Percentiles rank a stretch among this genome's conserved stretches.
Conservation (phyloP, 2,113 vertebrate species). For the Hassar affinis region DNA sequence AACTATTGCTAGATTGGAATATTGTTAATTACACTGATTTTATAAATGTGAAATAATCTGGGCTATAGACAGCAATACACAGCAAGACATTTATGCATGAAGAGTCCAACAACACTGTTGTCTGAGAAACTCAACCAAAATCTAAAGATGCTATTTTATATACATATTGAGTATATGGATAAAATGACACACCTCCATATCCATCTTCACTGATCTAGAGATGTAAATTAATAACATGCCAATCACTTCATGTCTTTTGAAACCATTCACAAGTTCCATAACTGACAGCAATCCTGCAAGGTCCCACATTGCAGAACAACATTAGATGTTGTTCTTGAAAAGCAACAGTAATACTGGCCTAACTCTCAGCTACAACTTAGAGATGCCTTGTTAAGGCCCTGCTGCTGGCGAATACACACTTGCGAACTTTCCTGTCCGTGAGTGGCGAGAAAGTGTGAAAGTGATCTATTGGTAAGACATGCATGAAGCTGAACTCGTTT, state of each 20-base stretch:
- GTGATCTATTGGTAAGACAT: constrained; percentile 32
- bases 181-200: constrained; percentile 23
- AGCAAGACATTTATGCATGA: neutral
- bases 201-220: neutral
- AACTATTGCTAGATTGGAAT: neutral
- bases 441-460: constrained; percentile 34
- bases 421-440: neutral
- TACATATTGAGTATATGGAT: neutral
- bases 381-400: neutral
- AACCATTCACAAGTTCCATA: neutral
- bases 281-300: neutral
- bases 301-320: neutral
- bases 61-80: neutral
- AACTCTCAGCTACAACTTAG: neutral
- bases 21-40: neutral
- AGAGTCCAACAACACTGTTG: neutral
- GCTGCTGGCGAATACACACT: constrained; percentile 1
- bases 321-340: constrained; percentile 13
- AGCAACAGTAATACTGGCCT: neutral
- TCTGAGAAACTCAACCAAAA: neutral
- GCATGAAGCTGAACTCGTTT: constrained; percentile 34
- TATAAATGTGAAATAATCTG: neutral
- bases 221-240: constrained; percentile 43
- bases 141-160: neutral
- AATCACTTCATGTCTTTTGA: constrained; percentile 42